Conservation (phyloP, 2,888 invertebrate genomes). For the Syrista parreyssii region DNA sequence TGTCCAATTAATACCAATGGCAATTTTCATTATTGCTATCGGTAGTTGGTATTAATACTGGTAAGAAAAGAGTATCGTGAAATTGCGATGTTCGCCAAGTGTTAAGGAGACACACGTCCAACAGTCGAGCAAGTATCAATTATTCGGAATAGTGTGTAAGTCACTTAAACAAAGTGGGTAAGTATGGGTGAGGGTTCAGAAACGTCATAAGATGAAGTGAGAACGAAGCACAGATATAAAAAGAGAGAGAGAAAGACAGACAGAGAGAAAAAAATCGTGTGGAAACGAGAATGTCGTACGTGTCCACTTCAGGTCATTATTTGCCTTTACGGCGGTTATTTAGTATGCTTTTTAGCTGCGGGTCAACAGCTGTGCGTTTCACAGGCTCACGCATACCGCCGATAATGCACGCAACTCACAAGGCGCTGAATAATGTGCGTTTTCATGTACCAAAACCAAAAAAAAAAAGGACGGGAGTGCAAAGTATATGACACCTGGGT, state of each 20-base stretch:
- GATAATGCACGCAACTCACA: conserved; percentile 24
- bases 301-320: conserved; percentile 40
- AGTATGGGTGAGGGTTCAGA: not conserved
- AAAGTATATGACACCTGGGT: not conserved
- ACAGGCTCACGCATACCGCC: conserved; percentile 27
- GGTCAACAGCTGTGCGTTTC: conserved; percentile 56
- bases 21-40: not conserved
- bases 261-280: not conserved
- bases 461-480: conserved; percentile 41
- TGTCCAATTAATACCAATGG: not conserved
- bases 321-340: conserved; percentile 47
- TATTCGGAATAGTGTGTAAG: conserved; percentile 7
- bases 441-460: conserved; percentile 33
- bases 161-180: not conserved
- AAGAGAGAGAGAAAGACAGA: not conserved
- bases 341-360: conserved; percentile 55
- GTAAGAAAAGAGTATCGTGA: not conserved
- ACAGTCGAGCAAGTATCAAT: conserved; percentile 5
- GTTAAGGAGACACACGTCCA: not conserved
- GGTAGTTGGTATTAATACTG: not conserved
- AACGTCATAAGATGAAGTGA: not conserved
- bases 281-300: conserved; percentile 1
- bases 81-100: not conserved
- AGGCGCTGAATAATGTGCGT: conserved; percentile 2
- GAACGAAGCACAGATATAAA: not conserved